phyloP scores from a whole-genome alignment of 2,797 vertebrate genomes.

The Tinamus major region DNA sequence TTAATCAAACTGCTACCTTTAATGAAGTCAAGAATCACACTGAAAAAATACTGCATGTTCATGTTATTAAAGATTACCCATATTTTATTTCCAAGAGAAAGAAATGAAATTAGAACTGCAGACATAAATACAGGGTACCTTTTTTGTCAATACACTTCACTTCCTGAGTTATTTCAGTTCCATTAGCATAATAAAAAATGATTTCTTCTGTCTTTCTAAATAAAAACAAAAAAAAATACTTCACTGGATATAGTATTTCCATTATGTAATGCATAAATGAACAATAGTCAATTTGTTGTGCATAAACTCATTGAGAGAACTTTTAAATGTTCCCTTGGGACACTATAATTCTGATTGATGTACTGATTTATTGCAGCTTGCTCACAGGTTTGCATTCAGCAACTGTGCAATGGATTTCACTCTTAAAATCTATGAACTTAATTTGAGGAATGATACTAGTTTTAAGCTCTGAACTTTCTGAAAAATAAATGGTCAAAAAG shows the following conservation, averaged over 20 bases:
- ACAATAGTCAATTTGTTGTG: neutral
- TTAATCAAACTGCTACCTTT: neutral
- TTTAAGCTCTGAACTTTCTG: neutral
- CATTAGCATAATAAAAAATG: neutral
- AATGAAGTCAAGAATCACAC: neutral
- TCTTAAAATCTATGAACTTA: neutral
- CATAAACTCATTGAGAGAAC: neutral
- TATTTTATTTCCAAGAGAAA: neutral
- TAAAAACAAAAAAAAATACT: conserved; percentile 9
- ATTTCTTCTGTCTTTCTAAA: neutral
- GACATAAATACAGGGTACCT: neutral
- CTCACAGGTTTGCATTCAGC: neutral
- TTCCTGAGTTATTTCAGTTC: neutral
- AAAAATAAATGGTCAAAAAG: neutral
- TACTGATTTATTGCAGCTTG: conserved; percentile 18
- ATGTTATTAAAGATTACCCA: neutral
- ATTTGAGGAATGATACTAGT: neutral
- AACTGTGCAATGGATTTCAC: neutral
- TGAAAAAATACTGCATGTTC: neutral
- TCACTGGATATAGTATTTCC: neutral
- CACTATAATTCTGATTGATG: conserved; percentile 3
- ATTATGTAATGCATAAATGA: neutral
- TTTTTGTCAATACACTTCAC: neutral
- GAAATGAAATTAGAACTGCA: neutral
- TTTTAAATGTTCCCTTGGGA: neutral